These are phyloP conservation scores for Fundulus diaphanus DNA, from an alignment of 2,797 vertebrate species.

Conservation along the genomic window DNA sequence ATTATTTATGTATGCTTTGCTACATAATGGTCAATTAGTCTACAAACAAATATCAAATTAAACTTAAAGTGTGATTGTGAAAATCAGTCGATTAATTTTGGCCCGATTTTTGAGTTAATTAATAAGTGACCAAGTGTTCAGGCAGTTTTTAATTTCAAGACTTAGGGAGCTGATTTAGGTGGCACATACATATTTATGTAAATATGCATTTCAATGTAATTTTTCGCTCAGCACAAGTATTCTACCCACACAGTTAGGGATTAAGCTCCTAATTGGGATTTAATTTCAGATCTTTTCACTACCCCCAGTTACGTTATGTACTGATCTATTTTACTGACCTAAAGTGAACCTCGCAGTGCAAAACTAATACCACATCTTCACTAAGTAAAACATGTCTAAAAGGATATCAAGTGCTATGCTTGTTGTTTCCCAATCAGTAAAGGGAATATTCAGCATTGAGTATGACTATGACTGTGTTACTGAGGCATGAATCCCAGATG, in stretches of 20 bases:
- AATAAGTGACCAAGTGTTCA: background rate
- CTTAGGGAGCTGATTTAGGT: background rate
- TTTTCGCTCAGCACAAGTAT: background rate
- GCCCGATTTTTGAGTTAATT: background rate
- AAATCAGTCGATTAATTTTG: background rate
- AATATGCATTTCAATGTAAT: background rate
- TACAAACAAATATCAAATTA: background rate
- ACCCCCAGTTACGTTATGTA: constrained; percentile 33
- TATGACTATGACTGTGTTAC: constrained; percentile 23
- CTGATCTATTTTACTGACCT: constrained; percentile 54
- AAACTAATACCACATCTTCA: constrained; percentile 52
- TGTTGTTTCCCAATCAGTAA: constrained; percentile 31
- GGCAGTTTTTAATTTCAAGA: background rate
- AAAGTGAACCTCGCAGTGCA: constrained; percentile 41
- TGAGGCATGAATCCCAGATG: constrained; percentile 17
- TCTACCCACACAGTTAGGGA: background rate
- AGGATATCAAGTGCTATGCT: background rate
- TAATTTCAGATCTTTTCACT: background rate
- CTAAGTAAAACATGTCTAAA: constrained; percentile 13
- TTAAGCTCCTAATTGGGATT: background rate
- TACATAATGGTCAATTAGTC: background rate
- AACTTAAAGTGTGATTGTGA: background rate
- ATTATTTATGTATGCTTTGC: background rate
- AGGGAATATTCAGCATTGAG: constrained; percentile 6
- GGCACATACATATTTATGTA: background rate